Evolutionary conservation across 2,113 vertebrate species (phyloP), one percentile per base, ranked within the genome.

Genomic region (Centrocercus urophasianus): DNA sequence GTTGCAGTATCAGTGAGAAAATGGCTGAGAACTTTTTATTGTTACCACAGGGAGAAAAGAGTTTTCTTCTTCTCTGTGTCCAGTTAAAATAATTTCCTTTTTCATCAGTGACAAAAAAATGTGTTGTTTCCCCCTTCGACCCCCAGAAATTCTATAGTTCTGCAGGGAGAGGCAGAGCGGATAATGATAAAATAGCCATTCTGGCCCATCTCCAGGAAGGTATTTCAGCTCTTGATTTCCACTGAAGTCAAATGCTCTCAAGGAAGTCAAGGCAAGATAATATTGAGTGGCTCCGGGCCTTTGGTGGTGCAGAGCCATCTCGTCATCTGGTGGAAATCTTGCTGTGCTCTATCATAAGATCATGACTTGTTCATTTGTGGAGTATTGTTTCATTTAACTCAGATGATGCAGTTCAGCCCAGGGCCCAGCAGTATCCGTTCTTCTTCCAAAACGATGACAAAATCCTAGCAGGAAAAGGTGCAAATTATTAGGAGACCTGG

Each of bases 21-120:
- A 95, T 86, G 52, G 65, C 36, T 78, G 74, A 96, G 69, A 92
- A 20, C 11, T 65, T 93, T 95, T 95, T 97, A 94, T 84, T 90
- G 82, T 75, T 87, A 75, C 86, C 54, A 7, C 13, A 12, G 86
- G 93, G 83, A 93, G 45, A 88, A 93, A 79, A 86, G 52, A 18
- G 19, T 79, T 90, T 65, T 77, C 75, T 82, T 92, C 91, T 89
- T 57, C 50, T 89, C 52, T 45, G 0, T 61, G 72, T 59, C 69
- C 83, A 69, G 57, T 88, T 83, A 79, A 90, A 95, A 83, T 59
- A 71, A 79, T 91, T 86, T 72, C 67, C 72, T 89, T 93, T 91
- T 89, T 67, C 78, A 75, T 64, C 64, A 38, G 43, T 48, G 86
- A 94, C 27, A 85, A 80, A 84, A 77, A 93, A 77, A 84, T 38